phyloP scores from a whole-genome alignment of 2,797 vertebrate genomes.

The Ambastaia sidthimunki region DNA sequence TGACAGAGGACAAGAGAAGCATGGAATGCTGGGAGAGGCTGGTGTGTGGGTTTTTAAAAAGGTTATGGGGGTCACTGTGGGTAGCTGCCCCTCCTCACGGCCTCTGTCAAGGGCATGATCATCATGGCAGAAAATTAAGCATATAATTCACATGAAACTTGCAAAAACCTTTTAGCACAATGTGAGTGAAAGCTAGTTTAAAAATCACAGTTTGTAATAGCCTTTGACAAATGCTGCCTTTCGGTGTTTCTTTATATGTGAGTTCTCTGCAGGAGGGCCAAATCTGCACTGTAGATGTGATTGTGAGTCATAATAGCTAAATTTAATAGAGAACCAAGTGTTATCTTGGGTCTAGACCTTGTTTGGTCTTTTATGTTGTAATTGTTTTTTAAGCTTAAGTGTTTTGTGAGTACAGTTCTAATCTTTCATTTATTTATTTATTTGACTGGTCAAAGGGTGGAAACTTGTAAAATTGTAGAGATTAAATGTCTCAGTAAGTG shows the following conservation, averaged over 20 bases:
- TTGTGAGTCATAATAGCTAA: conserved; percentile 9
- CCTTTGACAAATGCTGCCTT: not conserved
- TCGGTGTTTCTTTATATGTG: not conserved
- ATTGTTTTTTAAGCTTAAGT: not conserved
- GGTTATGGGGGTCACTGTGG: conserved; percentile 28
- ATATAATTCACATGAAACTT: conserved; percentile 23
- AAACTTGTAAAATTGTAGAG: not conserved
- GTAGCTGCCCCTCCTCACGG: not conserved
- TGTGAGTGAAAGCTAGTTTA: conserved; percentile 4
- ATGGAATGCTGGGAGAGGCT: conserved; percentile 9
- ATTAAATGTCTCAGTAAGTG: not conserved
- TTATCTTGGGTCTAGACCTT: not conserved
- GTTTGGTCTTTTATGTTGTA: not conserved
- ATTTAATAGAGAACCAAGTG: not conserved
- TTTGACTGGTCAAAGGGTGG: not conserved
- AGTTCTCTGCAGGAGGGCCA: not conserved
- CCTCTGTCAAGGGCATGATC: conserved; percentile 19
- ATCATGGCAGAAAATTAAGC: conserved; percentile 32
- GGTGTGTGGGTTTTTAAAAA: conserved; percentile 15
- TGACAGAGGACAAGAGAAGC: not conserved
- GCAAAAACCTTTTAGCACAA: conserved; percentile 13
- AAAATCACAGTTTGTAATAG: not conserved
- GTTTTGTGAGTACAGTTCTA: not conserved
- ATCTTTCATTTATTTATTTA: not conserved
- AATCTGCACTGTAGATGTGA: conserved; percentile 1